Base-by-base conservation (phyloP, 2,888 invertebrate genomes). In the Diabrotica balteata region DNA sequence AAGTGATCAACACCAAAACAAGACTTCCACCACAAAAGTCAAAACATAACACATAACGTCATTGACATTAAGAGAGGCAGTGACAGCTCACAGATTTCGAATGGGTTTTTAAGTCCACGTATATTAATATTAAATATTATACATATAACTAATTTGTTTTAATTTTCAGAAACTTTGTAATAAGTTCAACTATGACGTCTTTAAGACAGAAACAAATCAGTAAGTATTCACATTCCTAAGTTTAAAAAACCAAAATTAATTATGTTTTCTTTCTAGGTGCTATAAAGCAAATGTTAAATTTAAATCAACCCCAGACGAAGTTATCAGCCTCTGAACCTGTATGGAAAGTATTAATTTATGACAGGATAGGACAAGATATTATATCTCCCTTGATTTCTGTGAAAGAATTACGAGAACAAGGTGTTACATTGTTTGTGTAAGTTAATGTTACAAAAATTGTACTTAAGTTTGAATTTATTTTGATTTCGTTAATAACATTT, bases 351-450 rank as follows among this genome's bases (percentile, higher is more conserved):
- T 86, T 99, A 70, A 91, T 99, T 71, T 98, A 98, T 81, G 99
- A 99, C 83, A 90, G 95, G 78, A 91, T 93, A 75, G 98, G 98
- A 5, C 98, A 99, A 86, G 98, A 99, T 82, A 97, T 99, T 59
- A 97, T 99, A 78, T 97, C 98, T 10, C 98, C 99, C 0, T 85
- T 99, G 62, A 90, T 99, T 80, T 95, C 97, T 22, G 93, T 99
- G 17, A 97, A 97, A 84, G 98, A 99, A 80, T 87, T 99, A 5
- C 85, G 98, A 77, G 98, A 98, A 83, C 86, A 96, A 79, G 98
- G 99, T 71, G 96, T 99, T 52, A 99, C 99, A 49, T 88, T 99
- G 69, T 98, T 99, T 88, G 91, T 99, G 95, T 97, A 88, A 89
- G 91, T 88, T 75, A 53, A 8, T 32, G 32, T 32, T 32, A 10